Evolutionary conservation across 2,113 vertebrate genomes (phyloP).

Genomic region (Hypomesus transpacificus): DNA sequence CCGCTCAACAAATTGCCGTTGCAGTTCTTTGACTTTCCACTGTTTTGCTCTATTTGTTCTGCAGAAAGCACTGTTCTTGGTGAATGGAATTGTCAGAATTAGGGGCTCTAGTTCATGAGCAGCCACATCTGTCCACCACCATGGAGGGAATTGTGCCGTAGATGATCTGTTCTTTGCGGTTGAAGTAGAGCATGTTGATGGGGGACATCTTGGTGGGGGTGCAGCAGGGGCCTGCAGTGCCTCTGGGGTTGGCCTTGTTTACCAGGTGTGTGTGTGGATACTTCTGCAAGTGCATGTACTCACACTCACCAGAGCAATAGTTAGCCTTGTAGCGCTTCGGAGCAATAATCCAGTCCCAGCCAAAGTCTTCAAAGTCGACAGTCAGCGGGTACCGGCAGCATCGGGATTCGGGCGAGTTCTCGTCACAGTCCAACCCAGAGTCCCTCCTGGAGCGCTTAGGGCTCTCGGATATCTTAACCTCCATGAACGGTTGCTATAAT

Average conservation of each 20-base stretch:
- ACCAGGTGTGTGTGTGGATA: slow-evolving; percentile 97
- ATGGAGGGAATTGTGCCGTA: slow-evolving; percentile 98
- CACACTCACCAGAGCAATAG: slow-evolving; percentile 97
- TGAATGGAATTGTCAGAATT: slow-evolving; percentile 59
- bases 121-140: slow-evolving; percentile 98
- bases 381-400: slow-evolving; percentile 96
- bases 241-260: slow-evolving; percentile 91
- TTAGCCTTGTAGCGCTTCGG: slow-evolving; percentile 99
- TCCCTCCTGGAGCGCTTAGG: slow-evolving; percentile 85
- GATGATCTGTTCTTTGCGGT: slow-evolving; percentile 95
- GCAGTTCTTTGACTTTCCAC: slow-evolving; percentile 49
- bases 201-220: slow-evolving; percentile 99
- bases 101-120: slow-evolving; percentile 77
- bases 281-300: slow-evolving; percentile 97
- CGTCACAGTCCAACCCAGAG: slow-evolving; percentile 92
- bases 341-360: slow-evolving; percentile 99
- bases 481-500: slow-evolving; percentile 91
- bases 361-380: slow-evolving; percentile 97
- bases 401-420: slow-evolving; percentile 89
- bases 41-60: slow-evolving; percentile 70
- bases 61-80: slow-evolving; percentile 66
- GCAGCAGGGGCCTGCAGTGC: slow-evolving; percentile 93
- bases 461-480: slow-evolving; percentile 91
- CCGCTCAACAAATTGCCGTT: slow-evolving; percentile 48
- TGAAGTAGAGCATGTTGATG: slow-evolving; percentile 99